Evolutionary conservation across 2,113 vertebrate genomes (phyloP), one percentile per base, ranked within the genome.

Genomic region (Siniperca knerii): DNA sequence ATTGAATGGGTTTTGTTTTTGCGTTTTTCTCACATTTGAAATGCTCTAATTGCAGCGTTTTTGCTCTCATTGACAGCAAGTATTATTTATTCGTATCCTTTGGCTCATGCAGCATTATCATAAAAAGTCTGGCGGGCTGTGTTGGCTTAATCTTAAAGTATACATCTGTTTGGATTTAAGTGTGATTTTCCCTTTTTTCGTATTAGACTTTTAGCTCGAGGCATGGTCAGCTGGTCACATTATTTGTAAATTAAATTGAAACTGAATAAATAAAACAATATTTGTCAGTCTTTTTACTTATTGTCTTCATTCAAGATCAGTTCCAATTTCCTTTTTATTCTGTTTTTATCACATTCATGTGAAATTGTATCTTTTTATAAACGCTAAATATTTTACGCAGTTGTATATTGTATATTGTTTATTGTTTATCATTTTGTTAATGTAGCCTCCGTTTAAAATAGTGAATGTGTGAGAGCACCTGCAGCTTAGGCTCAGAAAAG

Each of bases 401-500:
- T n/a, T n/a, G n/a, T n/a, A n/a, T 0, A 6, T 60, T 50, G 0
- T 7, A 46, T 60, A 13, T n/a, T 16, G 9, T 42, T 40, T 0
- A 42, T 0, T 16, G 9, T 42, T 40, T 0, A 42, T 0, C 46
- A n/a, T 18, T 71, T 66, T 58, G 16, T 50, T 33, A 20, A 10
- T 33, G 21, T 1, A 44, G 35, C 35, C 35, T 4, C 3, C 12
- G 18, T 44, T 64, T 8, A 44, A 78, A 77, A 57, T 3, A 1
- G 58, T 44, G 16, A 65, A 58, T 21, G 8, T 52, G 11, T 57
- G 8, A 35, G 54, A 73, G 82, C 90, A 92, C 90, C 92, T 91
- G 91, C 91, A 87, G 78, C 42, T 29, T 42, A 10, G 6, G 15
- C 29, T 55, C 58, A 13, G 29, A 15, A 13, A 60, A 61, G 16